Conservation (phyloP, 2,113 vertebrate genomes). For the Podarcis cretensis region DNA sequence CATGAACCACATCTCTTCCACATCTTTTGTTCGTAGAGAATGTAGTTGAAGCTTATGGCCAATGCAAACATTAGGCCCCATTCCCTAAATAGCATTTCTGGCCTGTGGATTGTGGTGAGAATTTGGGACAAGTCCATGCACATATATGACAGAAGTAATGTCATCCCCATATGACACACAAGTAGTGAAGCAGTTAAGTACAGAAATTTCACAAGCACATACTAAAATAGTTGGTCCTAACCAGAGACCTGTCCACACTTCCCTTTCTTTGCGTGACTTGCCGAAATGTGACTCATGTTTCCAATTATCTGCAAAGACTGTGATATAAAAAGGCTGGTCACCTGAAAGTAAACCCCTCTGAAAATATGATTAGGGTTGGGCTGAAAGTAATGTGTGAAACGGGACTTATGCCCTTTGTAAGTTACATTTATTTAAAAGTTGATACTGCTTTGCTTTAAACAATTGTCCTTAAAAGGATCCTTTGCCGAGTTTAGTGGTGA, state of each 20-base stretch:
- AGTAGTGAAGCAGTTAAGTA: not conserved
- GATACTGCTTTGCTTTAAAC: too few species aligned
- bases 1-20: slow-evolving; percentile 7
- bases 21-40: slow-evolving; percentile 9
- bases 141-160: not conserved
- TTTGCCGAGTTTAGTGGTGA: not conserved
- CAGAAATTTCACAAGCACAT: not conserved
- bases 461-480: not conserved
- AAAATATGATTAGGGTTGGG: not conserved
- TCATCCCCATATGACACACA: not conserved
- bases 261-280: not conserved
- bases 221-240: not conserved
- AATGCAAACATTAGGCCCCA: not conserved
- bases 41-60: slow-evolving; percentile 17
- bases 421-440: not conserved
- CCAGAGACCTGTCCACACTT: not conserved
- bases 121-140: not conserved
- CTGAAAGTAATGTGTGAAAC: not conserved
- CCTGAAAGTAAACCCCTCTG: not conserved
- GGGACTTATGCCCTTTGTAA: not conserved
- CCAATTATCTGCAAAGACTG: not conserved
- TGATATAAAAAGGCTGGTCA: not conserved
- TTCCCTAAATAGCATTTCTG: not conserved
- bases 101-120: not conserved
- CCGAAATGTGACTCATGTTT: not conserved